A percentile compares a stretch with the other conserved stretches of the same genome.
Evolutionary conservation across 2,888 invertebrate species (phyloP).

Genomic region (Adineta ricciae): DNA sequence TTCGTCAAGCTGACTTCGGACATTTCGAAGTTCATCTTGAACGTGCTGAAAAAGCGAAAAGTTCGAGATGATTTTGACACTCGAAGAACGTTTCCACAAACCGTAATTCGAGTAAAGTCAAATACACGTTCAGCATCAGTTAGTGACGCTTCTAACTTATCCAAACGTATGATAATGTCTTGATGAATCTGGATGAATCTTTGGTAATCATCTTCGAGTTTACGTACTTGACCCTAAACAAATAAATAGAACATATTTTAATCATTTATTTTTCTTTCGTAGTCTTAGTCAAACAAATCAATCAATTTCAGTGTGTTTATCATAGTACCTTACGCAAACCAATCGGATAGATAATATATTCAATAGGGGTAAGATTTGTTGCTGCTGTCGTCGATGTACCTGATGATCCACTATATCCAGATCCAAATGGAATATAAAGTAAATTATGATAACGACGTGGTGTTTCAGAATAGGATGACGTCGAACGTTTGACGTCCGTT

Average conservation of each 20-base stretch:
- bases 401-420: neutral
- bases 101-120: slow-evolving; percentile 8
- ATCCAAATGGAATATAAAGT: slow-evolving; percentile 19
- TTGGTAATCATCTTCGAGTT: slow-evolving; percentile 8
- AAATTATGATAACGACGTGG: slow-evolving; percentile 14
- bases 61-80: too few relatives aligned
- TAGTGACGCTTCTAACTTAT: neutral
- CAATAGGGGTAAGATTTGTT: slow-evolving; percentile 10
- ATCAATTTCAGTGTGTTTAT: too few relatives aligned
- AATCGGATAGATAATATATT: slow-evolving; percentile 15
- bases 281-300: neutral
- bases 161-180: neutral
- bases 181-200: neutral
- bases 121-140: neutral
- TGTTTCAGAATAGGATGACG: neutral
- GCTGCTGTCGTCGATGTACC: neutral
- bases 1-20: neutral
- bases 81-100: too few relatives aligned
- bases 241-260: neutral
- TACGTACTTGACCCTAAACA: neutral
- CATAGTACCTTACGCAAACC: slow-evolving; percentile 7
- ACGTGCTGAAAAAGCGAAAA: neutral
- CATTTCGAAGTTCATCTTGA: slow-evolving; percentile 13
- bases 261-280: too few relatives aligned
- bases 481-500: neutral